Evolutionary conservation across 2,888 invertebrate species (phyloP), one percentile per base, ranked within the genome.

Genomic region (Napeogenes sylphis): DNA sequence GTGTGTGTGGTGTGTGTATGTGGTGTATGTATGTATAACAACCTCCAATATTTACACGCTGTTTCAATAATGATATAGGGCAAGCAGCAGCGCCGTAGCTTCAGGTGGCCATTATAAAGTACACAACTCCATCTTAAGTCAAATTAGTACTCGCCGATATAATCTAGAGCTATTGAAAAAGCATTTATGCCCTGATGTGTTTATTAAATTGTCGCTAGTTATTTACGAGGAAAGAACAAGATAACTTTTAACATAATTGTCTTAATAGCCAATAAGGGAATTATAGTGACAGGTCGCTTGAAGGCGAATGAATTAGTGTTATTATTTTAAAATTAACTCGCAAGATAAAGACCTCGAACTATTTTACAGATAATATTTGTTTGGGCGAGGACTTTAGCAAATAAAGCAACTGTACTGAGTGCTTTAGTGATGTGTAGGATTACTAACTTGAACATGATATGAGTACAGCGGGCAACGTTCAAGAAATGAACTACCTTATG

Each of bases 151-250:
- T 72, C 70, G 68, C 69, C 75, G 84, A 83, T 81, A 75, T 78
- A 82, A 83, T 85, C 84, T 81, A 75, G 72, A 77, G 82, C 82
- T 82, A 84, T 87, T 84, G 85, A 84, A 83, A 81, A 84, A 83
- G 79, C 83, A 78, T 87, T 87, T 87, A 85, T 55, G 77, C 72
- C 77, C 75, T 87, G 86, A 87, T 87, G 87, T 87, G 85, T 89
- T 84, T 88, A 89, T 89, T 88, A 90, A 87, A 87, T 83, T 86
- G 85, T 87, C 85, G 75, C 79, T 78, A 76, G 80, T 83, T 80
- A 88, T 87, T 87, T 87, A 85, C 80, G 80, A 80, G 73, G 73
- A 76, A 67, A 74, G 75, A 73, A 72, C 70, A 68, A 71, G 70
- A 57, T 63, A 56, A 51, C 56, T 46, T 63, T 68, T 67, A 68